Conservation (phyloP, 2,113 vertebrate species). For the Triplophysa dalaica region DNA sequence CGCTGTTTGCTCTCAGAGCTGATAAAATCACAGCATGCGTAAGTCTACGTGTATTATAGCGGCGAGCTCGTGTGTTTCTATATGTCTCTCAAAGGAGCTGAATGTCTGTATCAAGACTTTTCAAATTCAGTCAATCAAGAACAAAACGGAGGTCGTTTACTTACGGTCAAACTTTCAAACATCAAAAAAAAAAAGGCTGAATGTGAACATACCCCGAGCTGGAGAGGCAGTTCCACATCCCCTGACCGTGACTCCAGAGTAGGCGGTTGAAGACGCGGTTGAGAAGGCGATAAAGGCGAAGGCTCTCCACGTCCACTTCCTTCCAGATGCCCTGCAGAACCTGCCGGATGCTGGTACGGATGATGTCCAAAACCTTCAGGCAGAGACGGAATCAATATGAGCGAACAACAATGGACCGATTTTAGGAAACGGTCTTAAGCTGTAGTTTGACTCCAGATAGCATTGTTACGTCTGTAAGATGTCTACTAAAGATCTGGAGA, state of each 20-base stretch:
- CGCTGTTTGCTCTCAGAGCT: constrained; percentile 43
- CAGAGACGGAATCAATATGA: not conserved
- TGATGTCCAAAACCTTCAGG: constrained; percentile 93
- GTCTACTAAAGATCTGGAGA: too few species aligned
- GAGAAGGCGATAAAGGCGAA: constrained; percentile 89
- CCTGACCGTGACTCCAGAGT: constrained; percentile 96
- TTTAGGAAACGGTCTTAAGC: too few species aligned
- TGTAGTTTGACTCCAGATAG: too few species aligned
- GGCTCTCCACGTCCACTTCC: constrained; percentile 86
- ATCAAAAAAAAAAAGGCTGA: not conserved
- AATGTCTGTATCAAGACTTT: constrained; percentile 4
- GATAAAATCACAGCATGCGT: constrained; percentile 43
- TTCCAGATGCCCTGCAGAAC: constrained; percentile 90
- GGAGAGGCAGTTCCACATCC: constrained; percentile 96
- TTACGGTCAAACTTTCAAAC: not conserved
- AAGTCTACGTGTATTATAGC: constrained; percentile 27
- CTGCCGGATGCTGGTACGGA: constrained; percentile 85
- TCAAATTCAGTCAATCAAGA: not conserved
- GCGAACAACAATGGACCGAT: not conserved
- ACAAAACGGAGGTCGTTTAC: not conserved
- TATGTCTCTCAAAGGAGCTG: constrained; percentile 13
- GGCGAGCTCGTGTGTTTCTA: constrained; percentile 3
- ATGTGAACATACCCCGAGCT: constrained; percentile 82
- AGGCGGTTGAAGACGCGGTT: constrained; percentile 92
- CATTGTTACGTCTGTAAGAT: too few species aligned